Evolutionary conservation across 2,888 invertebrate genomes (phyloP).

Genomic region (Salticus scenicus): DNA sequence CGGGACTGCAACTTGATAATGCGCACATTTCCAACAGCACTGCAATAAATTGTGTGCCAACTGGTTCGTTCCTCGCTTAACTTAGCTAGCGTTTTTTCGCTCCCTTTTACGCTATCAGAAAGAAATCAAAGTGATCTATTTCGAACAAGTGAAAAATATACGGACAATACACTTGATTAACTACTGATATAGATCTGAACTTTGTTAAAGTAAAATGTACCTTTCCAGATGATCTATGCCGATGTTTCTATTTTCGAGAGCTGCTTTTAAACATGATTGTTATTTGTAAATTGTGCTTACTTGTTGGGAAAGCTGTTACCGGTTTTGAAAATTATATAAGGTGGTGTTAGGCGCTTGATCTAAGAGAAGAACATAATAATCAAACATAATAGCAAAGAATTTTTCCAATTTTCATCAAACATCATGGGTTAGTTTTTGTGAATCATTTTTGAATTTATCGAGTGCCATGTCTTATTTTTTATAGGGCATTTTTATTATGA

Average conservation of each 20-base stretch:
- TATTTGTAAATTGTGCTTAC: constrained; percentile 27
- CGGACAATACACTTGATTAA: neutral
- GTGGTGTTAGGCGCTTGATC: constrained; percentile 7
- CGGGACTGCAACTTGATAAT: constrained; percentile 62
- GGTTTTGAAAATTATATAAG: constrained; percentile 13
- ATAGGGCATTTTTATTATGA: constrained; percentile 43
- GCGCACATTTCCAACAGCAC: constrained; percentile 64
- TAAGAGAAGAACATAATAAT: constrained; percentile 17
- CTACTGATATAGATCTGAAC: constrained; percentile 33
- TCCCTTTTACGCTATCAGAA: constrained; percentile 39
- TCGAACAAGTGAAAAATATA: neutral
- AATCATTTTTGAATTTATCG: constrained; percentile 26
- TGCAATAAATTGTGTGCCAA: constrained; percentile 52
- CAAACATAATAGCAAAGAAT: constrained; percentile 27
- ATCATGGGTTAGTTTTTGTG: neutral
- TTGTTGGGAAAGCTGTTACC: constrained; percentile 17
- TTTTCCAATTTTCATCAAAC: neutral
- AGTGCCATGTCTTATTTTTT: constrained; percentile 43
- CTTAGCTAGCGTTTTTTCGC: constrained; percentile 53
- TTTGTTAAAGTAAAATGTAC: constrained; percentile 20
- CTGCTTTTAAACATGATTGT: constrained; percentile 44
- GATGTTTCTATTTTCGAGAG: constrained; percentile 53
- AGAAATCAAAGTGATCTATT: constrained; percentile 25
- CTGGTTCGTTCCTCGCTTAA: constrained; percentile 59
- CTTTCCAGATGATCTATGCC: constrained; percentile 40